A percentile compares a stretch with the other conserved stretches of the same genome.
phyloP scores from a whole-genome alignment of 2,888 invertebrate species.

The Pandemis cinnamomeana region DNA sequence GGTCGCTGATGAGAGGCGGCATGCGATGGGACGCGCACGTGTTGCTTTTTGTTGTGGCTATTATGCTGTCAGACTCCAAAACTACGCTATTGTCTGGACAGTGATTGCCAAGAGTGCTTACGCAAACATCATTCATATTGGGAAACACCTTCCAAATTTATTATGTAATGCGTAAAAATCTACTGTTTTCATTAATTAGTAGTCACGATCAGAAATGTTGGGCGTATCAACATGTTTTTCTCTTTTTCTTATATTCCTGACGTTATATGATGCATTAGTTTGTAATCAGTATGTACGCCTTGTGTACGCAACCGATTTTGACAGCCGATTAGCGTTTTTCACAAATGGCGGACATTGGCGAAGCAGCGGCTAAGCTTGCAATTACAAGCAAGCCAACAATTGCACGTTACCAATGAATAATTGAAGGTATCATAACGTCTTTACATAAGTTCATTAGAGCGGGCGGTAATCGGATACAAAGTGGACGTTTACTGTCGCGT shows the following conservation, averaged over 20 bases:
- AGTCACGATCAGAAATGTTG: not conserved
- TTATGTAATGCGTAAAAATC: not conserved
- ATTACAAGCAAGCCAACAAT: conserved; percentile 66
- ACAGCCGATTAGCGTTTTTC: conserved; percentile 28
- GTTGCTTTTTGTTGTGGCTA: conserved; percentile 66
- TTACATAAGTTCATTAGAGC: conserved; percentile 66
- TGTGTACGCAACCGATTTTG: conserved; percentile 17
- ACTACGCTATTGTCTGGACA: conserved; percentile 28
- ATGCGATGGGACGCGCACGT: conserved; percentile 70
- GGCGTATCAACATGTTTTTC: too few species aligned
- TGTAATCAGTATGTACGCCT: not conserved
- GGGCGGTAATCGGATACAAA: conserved; percentile 44
- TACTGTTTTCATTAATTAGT: not conserved
- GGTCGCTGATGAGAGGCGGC: conserved; percentile 64
- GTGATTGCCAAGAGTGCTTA: conserved; percentile 31
- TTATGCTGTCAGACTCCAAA: conserved; percentile 70
- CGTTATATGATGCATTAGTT: not conserved
- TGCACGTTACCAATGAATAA: conserved; percentile 73
- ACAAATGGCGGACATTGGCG: not conserved
- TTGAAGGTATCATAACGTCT: conserved; percentile 68
- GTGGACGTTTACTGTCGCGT: conserved; percentile 47
- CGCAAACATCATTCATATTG: conserved; percentile 10
- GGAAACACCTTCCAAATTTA: conserved; percentile 5
- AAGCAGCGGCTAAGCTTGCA: conserved; percentile 46
- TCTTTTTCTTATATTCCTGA: too few species aligned